Conservation (phyloP, 2,797 vertebrate species). For the Sebastes oblongus region DNA sequence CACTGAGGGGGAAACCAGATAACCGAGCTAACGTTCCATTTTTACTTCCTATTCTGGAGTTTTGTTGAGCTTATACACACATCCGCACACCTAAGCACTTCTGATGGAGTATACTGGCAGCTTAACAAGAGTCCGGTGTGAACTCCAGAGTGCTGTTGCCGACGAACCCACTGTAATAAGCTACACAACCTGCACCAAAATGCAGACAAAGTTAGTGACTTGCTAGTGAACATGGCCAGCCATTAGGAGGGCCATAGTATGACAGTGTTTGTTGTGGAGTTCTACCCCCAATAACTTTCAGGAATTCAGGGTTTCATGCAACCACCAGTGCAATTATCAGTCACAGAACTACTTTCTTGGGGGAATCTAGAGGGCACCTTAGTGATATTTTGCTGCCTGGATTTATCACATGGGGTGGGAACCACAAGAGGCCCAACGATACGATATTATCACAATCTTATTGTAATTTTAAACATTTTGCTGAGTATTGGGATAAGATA, state of each 20-base stretch:
- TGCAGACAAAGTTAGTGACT: neutral
- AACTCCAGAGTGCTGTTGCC: neutral
- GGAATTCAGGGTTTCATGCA: neutral
- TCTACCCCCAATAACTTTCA: neutral
- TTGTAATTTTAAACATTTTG: too few relatives aligned
- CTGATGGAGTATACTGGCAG: neutral
- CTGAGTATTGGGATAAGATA: too few relatives aligned
- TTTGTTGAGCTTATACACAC: neutral
- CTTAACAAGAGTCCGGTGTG: neutral
- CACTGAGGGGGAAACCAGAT: slow-evolving; percentile 40
- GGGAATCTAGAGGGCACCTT: neutral
- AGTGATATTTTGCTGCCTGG: neutral
- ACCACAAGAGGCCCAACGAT: too few relatives aligned
- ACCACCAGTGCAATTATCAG: neutral
- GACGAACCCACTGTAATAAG: neutral
- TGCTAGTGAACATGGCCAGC: neutral
- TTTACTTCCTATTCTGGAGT: neutral
- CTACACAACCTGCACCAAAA: neutral
- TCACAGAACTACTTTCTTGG: neutral
- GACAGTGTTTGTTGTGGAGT: neutral
- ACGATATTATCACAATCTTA: too few relatives aligned
- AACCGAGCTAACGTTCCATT: neutral
- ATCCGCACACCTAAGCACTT: neutral
- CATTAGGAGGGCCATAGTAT: neutral
- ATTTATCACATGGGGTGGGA: neutral